Percentiles rank a stretch among this genome's conserved stretches.
Conservation (phyloP, 2,113 vertebrate genomes). For the Phyllostomus discolor region DNA sequence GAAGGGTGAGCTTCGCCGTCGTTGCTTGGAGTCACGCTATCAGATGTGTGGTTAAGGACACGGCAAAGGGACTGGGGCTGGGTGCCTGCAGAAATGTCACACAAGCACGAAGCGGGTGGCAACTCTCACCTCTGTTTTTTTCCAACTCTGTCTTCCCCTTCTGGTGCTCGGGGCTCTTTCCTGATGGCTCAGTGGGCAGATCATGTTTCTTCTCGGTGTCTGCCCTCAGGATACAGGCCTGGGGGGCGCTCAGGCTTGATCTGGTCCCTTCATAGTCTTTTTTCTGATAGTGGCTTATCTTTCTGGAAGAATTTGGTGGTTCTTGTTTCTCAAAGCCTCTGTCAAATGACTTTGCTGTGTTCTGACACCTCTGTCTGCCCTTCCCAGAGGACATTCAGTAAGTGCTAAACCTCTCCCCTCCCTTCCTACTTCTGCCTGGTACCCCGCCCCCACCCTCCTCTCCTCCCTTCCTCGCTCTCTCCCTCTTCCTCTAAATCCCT, state of each 20-base stretch:
- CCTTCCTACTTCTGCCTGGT: background rate
- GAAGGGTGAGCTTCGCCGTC: background rate
- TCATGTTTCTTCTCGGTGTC: background rate
- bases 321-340: background rate
- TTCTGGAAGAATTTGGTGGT: background rate
- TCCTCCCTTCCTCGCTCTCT: background rate
- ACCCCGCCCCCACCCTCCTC: background rate
- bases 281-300: background rate
- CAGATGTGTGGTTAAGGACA: background rate
- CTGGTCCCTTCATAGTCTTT: background rate
- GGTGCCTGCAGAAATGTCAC: constrained; percentile 5
- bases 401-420: background rate
- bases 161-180: background rate
- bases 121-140: constrained; percentile 9
- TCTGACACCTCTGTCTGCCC: background rate
- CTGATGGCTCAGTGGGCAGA: background rate
- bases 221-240: background rate
- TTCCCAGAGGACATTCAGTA: background rate
- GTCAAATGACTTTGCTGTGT: background rate
- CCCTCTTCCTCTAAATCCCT: background rate
- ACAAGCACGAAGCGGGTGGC: background rate
- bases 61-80: background rate
- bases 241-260: background rate
- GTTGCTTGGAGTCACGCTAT: background rate
- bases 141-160: background rate